Base-by-base conservation (phyloP, 2,888 invertebrate genomes). In the Agriopis leucophaearia region DNA sequence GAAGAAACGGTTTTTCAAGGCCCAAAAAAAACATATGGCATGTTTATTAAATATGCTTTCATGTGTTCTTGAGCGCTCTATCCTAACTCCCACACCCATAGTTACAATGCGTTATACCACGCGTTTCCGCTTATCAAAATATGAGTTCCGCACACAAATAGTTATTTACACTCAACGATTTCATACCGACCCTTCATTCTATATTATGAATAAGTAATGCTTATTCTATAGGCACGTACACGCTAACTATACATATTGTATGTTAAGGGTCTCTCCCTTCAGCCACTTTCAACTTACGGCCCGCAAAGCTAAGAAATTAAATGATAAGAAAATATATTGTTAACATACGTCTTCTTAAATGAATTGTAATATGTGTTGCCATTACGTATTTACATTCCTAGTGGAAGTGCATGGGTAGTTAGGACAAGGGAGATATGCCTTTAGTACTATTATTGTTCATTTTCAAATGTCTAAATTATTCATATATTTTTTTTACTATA, bases 251-350 rank as follows among this genome's bases (percentile, higher is more conserved):
- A 73, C 63, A 55, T 64, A 73, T 69, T 68, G 27, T 66, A 62
- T 63, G 69, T 69, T 56, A 55, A 79, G 73, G 61, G 68, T 62
- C 74, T 74, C 76, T 78, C 73, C 47, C 66, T 67, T 54, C 63
- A 67, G 44, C 42, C 13, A 10, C 36, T 9, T 15, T 42, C 54
- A 51, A 48, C 15, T 7, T 13, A 8, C 0, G 56, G 66, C 48
- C 51, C 51, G 61, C 51, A 36, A 36, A 45, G 18, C 38, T 38
- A n/a, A n/a, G n/a, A n/a, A n/a, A n/a, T n/a, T n/a, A n/a, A n/a
- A n/a, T n/a, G n/a, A n/a, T 27, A 27, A 27, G 2, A 27, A 27
- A 27, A 27, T 27, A 5, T 27, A 27, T 27, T 27, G 3, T 4
- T 27, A 5, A 27, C 27, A 27, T 5, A 27, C 5, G 27, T 27